Percentiles rank a stretch among this genome's conserved stretches.
phyloP scores from a whole-genome alignment of 2,797 vertebrate species.

The Poecilia gillii region DNA sequence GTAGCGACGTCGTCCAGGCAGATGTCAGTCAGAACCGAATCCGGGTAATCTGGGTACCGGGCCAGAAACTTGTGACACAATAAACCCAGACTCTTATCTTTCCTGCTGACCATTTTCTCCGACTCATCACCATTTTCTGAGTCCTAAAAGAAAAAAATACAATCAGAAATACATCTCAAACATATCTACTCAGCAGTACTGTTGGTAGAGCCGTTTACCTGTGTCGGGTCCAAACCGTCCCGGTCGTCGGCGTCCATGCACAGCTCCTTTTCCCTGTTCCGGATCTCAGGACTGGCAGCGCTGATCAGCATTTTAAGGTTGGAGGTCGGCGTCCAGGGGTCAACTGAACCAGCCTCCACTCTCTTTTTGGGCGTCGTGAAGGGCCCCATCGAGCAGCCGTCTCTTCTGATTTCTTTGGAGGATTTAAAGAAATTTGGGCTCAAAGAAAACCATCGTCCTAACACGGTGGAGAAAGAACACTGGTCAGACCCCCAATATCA shows the following conservation, averaged over 20 bases:
- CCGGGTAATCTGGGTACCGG: slow-evolving; percentile 89
- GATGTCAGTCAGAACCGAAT: slow-evolving; percentile 86
- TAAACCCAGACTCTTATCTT: slow-evolving; percentile 95
- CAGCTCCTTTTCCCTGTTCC: slow-evolving; percentile 89
- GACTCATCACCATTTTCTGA: slow-evolving; percentile 87
- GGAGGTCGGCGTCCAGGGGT: slow-evolving; percentile 97
- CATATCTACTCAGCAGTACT: not conserved
- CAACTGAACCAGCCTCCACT: slow-evolving; percentile 78
- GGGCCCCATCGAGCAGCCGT: slow-evolving; percentile 74
- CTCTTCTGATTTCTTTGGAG: slow-evolving; percentile 74
- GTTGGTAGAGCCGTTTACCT: slow-evolving; percentile 59
- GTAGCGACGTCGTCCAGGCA: slow-evolving; percentile 94
- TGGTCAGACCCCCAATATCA: not conserved
- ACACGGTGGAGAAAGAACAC: slow-evolving; percentile 1
- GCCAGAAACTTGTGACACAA: slow-evolving; percentile 95
- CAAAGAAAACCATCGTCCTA: slow-evolving; percentile 84
- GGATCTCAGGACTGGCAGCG: slow-evolving; percentile 94
- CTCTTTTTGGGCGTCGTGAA: slow-evolving; percentile 90
- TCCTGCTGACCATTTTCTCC: slow-evolving; percentile 90
- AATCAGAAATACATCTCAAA: not conserved
- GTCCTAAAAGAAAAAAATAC: slow-evolving; percentile 74
- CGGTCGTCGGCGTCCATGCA: slow-evolving; percentile 70
- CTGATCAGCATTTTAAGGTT: slow-evolving; percentile 98
- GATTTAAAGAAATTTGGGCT: slow-evolving; percentile 68
- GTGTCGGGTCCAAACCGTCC: slow-evolving; percentile 74